Evolutionary conservation across 2,888 invertebrate genomes (phyloP), one percentile per base, ranked within the genome.

Genomic region (Megastigmus dorsalis): DNA sequence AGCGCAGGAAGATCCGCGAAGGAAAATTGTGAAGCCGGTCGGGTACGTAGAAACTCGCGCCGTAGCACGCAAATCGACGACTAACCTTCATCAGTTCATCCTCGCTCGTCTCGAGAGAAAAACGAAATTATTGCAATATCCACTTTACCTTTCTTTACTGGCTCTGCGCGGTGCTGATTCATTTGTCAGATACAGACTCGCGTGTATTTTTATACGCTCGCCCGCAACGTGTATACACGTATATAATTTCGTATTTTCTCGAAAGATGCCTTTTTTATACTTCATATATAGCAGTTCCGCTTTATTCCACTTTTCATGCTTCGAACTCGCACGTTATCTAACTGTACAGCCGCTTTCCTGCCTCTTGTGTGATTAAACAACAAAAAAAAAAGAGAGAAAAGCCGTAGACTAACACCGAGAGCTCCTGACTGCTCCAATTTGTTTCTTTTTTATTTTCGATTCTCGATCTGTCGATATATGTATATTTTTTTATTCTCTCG

Each of bases 11-110:
- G 68, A 62, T 65, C n/a, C 41, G 76, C 20, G 68, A 73, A 71
- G 70, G 66, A 41, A n/a, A 70, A 69, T 45, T 57, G 60, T 43
- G 45, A 65, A 73, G 79, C 80, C 81, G 80, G 79, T 80, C 80
- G n/a, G n/a, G 79, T 78, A 84, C 84, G 85, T 87, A 87, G 87
- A n/a, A n/a, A 85, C 85, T 87, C 87, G 86, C 86, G 86, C 86
- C 86, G 87, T 86, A 87, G 86, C 87, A 86, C 86, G 86, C 86
- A 85, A 83, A 80, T 79, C 84, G 82, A 84, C 82, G 81, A 85
- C 85, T 85, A 85, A 84, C 73, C 67, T 57, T 72, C 67, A 67
- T 67, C 63, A 60, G 36, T 68, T 72, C 55, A 72, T 67, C 59
- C 57, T 57, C 30, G 63, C 68, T n/a, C 57, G 6, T 13, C 48